Base-by-base conservation (phyloP, 2,797 vertebrate genomes). In the Tinamus major region DNA sequence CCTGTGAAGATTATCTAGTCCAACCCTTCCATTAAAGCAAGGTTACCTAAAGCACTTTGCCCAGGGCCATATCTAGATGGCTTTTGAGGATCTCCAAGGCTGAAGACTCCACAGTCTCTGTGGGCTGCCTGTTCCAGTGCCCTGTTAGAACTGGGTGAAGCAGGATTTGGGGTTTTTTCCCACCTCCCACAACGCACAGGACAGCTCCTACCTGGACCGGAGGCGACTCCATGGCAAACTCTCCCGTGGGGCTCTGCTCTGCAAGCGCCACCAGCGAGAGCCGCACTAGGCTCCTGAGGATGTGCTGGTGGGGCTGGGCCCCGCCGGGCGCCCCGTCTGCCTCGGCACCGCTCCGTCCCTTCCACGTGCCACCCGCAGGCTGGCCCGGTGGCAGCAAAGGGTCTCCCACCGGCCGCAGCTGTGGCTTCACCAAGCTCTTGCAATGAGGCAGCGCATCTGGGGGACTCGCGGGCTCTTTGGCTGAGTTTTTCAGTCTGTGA, bases 211-310 rank as follows among this genome's bases (percentile, higher is more conserved):
- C 99, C 98, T 99, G 99, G 67, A 99, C 98, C 3, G 99, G 99
- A 13, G 99, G 98, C 0, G 99, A 99, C 68, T 99, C 98, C 21
- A 99, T 97, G 0, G 98, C 98, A 0, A 99, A 98, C 86, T 99
- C 98, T 69, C 99, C 98, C 0, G 97, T 98, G 10, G 98, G 97
- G 80, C 98, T 97, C 91, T 99, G 97, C 76, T 99, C 99, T 0
- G 98, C 98, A 19, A 99, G 98, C 3, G 99, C 99, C 15, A 98
- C 99, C 98, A 99, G 98, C 0, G 99, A 99, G 56, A 99, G 96
- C 10, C 99, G 98, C 16, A 99, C 98, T 94, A 99, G 97, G 96
- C 98, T 99, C 75, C 98, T 97, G 64, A 99, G 98, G 90, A 99
- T 98, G 96, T 98, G 98, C 31, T 94, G 98, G 87, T 98, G 98